These are phyloP conservation scores for Cairina moschata DNA, from an alignment of 2,113 vertebrate genomes.

Conservation along the genomic window DNA sequence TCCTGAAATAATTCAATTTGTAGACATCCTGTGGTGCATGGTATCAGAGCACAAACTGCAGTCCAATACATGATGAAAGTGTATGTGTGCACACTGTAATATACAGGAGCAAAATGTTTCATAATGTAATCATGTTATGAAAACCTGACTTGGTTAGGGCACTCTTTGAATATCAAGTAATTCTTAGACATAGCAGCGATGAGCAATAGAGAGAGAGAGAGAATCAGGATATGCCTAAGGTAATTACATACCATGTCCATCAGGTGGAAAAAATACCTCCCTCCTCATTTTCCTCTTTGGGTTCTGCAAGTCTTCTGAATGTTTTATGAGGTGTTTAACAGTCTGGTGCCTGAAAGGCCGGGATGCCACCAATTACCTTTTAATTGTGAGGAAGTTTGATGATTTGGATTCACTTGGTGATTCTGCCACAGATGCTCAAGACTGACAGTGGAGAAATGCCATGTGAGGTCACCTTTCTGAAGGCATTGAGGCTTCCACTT, in stretches of 20 bases:
- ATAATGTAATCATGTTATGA: neutral
- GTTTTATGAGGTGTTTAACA: neutral
- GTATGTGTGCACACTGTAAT: neutral
- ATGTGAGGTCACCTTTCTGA: neutral
- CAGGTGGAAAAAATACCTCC: neutral
- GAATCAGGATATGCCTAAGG: neutral
- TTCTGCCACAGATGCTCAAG: neutral
- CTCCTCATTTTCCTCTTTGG: neutral
- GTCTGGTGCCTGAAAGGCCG: slow-evolving; percentile 19
- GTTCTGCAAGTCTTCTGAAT: neutral
- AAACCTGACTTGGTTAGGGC: neutral
- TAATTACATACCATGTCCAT: neutral
- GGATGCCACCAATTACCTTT: neutral
- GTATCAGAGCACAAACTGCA: neutral
- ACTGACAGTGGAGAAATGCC: rapidly evolving
- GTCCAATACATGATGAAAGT: neutral
- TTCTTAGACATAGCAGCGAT: neutral
- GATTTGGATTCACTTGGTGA: neutral
- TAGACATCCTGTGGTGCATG: neutral
- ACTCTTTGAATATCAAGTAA: slow-evolving; percentile 41
- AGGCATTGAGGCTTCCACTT: neutral
- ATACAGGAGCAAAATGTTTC: slow-evolving; percentile 1
- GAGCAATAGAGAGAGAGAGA: neutral
- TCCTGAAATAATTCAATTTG: slow-evolving; percentile 27
- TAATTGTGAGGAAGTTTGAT: neutral